Conservation (phyloP, 2,888 invertebrate genomes). For the Thumatha senex region DNA sequence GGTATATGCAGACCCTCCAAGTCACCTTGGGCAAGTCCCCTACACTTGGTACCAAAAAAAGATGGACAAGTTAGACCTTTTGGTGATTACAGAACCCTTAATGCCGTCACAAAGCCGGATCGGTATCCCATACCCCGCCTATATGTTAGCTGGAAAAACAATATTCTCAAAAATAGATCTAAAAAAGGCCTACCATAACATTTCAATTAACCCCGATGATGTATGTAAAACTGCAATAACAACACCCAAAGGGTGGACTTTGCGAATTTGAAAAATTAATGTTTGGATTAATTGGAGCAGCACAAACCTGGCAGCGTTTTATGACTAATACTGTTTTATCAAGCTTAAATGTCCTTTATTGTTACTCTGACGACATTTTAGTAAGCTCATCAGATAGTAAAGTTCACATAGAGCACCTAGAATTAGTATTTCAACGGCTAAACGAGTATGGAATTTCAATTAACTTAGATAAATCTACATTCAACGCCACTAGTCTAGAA, state of each 20-base stretch:
- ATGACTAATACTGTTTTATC: too few relatives aligned
- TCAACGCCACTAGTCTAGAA: background rate
- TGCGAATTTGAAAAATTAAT: background rate
- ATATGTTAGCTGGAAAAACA: slow-evolving; percentile 13
- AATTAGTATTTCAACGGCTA: background rate
- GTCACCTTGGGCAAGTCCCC: too few relatives aligned
- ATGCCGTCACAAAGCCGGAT: too few relatives aligned
- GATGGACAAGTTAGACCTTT: too few relatives aligned
- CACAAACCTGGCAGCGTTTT: background rate
- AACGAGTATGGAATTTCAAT: background rate
- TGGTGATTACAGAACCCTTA: too few relatives aligned
- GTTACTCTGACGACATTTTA: background rate
- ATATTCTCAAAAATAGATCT: background rate
- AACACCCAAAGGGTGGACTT: too few relatives aligned
- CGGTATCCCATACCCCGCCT: too few relatives aligned
- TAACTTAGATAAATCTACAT: slow-evolving; percentile 1
- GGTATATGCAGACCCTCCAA: too few relatives aligned
- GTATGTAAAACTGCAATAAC: too few relatives aligned
- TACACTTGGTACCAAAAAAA: too few relatives aligned
- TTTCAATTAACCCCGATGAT: too few relatives aligned
- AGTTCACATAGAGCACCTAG: background rate
- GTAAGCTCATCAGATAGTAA: background rate
- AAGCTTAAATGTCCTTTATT: background rate
- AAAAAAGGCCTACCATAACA: background rate
- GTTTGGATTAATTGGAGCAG: background rate